These are phyloP conservation scores for Paradisaea rubra DNA, from an alignment of 2,113 vertebrate genomes.

Conservation along the genomic window DNA sequence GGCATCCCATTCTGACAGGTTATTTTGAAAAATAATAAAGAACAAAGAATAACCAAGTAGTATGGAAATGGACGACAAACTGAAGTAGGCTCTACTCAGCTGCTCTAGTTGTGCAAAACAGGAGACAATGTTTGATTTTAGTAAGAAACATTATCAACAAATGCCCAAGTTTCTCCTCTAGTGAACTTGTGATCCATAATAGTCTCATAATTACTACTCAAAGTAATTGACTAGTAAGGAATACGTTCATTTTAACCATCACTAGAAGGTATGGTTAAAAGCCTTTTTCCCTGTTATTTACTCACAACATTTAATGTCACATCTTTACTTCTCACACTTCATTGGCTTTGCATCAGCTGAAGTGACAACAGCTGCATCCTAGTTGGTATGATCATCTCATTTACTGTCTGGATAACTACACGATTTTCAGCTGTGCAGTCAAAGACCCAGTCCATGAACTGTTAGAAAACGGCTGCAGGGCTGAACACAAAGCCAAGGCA, in stretches of 20 bases:
- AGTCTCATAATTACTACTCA: background rate
- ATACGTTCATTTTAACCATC: background rate
- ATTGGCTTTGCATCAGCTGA: background rate
- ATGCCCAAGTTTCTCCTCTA: background rate
- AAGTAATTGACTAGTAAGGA: background rate
- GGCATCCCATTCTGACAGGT: background rate
- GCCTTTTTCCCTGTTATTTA: background rate
- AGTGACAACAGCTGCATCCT: background rate
- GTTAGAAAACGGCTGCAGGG: background rate
- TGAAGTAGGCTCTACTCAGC: background rate
- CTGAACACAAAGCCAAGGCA: background rate
- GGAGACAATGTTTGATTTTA: background rate
- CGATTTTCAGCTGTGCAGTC: background rate
- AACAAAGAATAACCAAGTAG: background rate
- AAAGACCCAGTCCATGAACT: background rate
- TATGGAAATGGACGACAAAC: background rate
- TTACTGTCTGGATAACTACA: background rate
- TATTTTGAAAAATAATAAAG: background rate
- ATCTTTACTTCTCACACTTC: background rate
- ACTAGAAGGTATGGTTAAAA: background rate
- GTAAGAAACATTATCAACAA: background rate
- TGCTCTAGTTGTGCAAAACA: background rate
- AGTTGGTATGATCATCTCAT: background rate
- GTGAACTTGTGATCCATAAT: background rate
- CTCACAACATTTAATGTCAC: background rate